phyloP scores from a whole-genome alignment of 2,888 invertebrate genomes.

The Rhodophaea formosa region DNA sequence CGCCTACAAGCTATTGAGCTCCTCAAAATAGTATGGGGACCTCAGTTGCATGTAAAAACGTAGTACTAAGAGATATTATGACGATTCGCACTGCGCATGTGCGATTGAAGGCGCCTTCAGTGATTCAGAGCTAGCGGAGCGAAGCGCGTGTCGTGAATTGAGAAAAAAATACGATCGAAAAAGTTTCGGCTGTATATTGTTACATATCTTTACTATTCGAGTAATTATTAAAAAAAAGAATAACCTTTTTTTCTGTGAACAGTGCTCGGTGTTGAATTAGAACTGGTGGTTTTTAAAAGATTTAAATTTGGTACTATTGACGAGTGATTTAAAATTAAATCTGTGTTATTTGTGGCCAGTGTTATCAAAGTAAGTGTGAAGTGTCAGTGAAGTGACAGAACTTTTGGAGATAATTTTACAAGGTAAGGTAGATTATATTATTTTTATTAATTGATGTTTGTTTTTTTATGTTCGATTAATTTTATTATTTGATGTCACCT shows the following conservation, averaged over 20 bases:
- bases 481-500: background rate
- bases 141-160: slow-evolving; percentile 10
- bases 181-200: slow-evolving; percentile 9
- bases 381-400: background rate
- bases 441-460: background rate
- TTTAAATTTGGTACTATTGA: background rate
- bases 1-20: too few species aligned
- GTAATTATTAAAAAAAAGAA: background rate
- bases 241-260: background rate
- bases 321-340: background rate
- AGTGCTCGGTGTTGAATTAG: background rate
- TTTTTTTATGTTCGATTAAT: too few species aligned
- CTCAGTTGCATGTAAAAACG: background rate
- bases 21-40: too few species aligned
- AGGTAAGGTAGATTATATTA: background rate
- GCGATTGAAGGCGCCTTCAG: slow-evolving; percentile 9
- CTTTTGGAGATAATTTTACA: background rate
- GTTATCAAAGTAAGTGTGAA: background rate
- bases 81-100: slow-evolving; percentile 12
- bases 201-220: background rate
- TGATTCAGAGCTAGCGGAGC: slow-evolving; percentile 5
- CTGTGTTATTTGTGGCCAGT: background rate
- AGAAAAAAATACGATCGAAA: slow-evolving; percentile 6
- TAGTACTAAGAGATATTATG: slow-evolving; percentile 2
- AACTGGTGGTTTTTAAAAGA: background rate